A percentile compares a stretch with the other conserved stretches of the same genome.
phyloP scores from a whole-genome alignment of 2,113 vertebrate genomes.

The Megaceryle maxima region DNA sequence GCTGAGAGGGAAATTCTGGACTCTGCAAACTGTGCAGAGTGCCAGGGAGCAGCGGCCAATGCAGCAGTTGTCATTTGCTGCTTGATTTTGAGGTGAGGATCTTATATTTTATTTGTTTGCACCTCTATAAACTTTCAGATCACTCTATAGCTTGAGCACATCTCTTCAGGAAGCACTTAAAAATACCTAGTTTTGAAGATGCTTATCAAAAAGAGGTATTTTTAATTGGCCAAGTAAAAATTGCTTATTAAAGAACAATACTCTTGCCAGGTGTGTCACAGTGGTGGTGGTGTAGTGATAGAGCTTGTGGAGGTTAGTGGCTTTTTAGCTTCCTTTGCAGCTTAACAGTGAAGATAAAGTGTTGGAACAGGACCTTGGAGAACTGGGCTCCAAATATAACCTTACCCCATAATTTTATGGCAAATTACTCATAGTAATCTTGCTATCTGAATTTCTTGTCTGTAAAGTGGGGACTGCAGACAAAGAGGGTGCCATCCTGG shows the following conservation, averaged over 20 bases:
- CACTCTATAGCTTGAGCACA: neutral
- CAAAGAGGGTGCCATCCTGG: neutral
- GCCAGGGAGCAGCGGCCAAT: neutral
- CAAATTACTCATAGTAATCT: neutral
- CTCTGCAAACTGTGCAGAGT: neutral
- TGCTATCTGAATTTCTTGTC: neutral
- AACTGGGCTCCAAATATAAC: neutral
- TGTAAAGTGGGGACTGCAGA: neutral
- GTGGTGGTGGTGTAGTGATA: neutral
- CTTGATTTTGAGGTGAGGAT: neutral
- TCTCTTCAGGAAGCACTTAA: neutral
- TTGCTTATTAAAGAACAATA: neutral
- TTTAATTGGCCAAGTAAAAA: neutral
- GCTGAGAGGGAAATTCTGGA: neutral
- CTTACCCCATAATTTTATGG: neutral
- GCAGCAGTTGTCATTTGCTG: neutral
- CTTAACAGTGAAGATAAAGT: neutral
- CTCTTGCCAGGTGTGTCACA: neutral
- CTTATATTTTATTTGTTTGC: neutral
- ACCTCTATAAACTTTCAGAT: neutral
- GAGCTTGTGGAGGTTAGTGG: neutral
- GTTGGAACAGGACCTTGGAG: fast-evolving
- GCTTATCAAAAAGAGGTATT: neutral
- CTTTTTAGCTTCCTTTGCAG: neutral
- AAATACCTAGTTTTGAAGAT: neutral